Evolutionary conservation across 2,888 invertebrate species (phyloP).

Genomic region (Pristionchus fissidentatus): DNA sequence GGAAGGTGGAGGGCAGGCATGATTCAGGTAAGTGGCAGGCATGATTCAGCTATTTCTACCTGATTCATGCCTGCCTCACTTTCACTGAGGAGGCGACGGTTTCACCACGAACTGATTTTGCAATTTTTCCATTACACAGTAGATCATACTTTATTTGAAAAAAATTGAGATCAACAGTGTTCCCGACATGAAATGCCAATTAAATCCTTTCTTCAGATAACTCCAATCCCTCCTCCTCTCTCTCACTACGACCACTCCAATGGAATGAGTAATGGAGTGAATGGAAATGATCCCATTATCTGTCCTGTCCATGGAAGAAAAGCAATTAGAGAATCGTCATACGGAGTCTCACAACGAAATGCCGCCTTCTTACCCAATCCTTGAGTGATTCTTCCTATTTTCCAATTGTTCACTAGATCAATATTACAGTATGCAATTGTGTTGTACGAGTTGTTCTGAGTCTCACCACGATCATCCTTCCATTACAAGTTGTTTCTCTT

Average conservation of each 20-base stretch:
- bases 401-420: not conserved
- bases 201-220: constrained; percentile 3
- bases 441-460: not conserved
- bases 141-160: no score
- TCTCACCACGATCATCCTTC: not conserved
- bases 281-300: constrained; percentile 1
- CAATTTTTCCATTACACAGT: no score
- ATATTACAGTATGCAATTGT: not conserved
- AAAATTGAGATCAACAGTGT: no score
- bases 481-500: not conserved
- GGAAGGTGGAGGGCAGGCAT: no score
- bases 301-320: constrained; percentile 40
- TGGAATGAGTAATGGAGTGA: not conserved
- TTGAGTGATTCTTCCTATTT: no score
- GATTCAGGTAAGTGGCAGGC: no score
- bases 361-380: not conserved
- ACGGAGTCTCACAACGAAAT: constrained; percentile 23
- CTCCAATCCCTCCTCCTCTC: not conserved
- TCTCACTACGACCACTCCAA: constrained; percentile 8
- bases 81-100: no score
- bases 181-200: no score
- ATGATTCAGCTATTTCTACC: no score
- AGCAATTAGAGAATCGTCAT: constrained; percentile 11
- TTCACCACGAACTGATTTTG: no score
- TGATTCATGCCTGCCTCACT: no score